Percentiles rank a stretch among this genome's conserved stretches.
phyloP scores from a whole-genome alignment of 2,888 invertebrate genomes.

The Parthenolecanium corni region DNA sequence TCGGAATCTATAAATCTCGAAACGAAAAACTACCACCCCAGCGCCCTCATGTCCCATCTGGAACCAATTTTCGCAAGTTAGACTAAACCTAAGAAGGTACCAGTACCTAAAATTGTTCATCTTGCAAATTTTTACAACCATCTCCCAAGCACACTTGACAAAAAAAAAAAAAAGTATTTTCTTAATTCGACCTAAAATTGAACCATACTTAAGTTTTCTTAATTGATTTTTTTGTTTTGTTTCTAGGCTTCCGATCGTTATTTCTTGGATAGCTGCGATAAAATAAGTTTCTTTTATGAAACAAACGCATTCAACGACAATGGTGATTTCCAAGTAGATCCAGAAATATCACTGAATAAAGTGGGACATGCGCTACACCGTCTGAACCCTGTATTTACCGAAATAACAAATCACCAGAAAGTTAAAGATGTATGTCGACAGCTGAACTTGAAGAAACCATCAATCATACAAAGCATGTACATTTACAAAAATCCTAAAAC shows the following conservation, averaged over 20 bases:
- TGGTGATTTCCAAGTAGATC: conserved; percentile 59
- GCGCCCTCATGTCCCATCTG: too few species aligned
- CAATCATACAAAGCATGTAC: conserved; percentile 91
- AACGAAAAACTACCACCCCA: too few species aligned
- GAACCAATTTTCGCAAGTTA: too few species aligned
- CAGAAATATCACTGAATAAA: conserved; percentile 59
- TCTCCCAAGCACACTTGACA: too few species aligned
- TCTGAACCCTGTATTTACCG: conserved; percentile 65
- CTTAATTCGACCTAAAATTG: too few species aligned
- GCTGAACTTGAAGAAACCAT: conserved; percentile 64
- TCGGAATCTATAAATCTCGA: too few species aligned
- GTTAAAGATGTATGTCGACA: conserved; percentile 64
- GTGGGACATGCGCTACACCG: conserved; percentile 84
- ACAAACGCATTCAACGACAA: conserved; percentile 60
- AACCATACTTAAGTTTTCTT: too few species aligned
- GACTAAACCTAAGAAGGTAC: too few species aligned
- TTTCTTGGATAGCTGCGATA: conserved; percentile 84
- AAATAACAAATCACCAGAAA: conserved; percentile 70
- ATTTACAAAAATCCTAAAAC: conserved; percentile 91
- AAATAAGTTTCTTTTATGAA: conserved; percentile 86
- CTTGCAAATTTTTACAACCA: too few species aligned
- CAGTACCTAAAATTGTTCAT: too few species aligned
- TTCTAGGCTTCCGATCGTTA: conserved; percentile 46
- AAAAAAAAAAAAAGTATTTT: too few species aligned
- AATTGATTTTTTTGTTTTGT: too few species aligned